Conservation (phyloP, 2,113 vertebrate species). For the Leptodactylus fuscus region DNA sequence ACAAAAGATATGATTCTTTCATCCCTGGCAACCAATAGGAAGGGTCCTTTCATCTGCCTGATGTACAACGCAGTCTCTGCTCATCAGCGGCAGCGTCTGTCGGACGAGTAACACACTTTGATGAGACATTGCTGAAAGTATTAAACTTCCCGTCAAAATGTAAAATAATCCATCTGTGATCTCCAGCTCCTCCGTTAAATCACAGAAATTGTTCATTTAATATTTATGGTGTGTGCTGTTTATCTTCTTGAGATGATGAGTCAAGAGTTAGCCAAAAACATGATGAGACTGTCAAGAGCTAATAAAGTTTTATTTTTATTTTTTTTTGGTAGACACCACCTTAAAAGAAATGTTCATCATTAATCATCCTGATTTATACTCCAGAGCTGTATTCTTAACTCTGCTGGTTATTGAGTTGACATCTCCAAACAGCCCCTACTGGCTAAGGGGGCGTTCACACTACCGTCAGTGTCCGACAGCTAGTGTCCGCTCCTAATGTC, state of each 20-base stretch:
- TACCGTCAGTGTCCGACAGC: no score
- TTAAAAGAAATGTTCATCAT: not conserved
- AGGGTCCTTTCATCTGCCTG: not conserved
- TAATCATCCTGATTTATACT: no score
- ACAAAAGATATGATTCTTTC: not conserved
- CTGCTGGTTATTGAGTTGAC: no score
- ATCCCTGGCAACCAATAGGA: not conserved
- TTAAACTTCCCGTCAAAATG: constrained; percentile 8
- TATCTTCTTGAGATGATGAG: not conserved
- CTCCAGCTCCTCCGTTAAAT: not conserved
- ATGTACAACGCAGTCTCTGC: not conserved
- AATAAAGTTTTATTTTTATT: not conserved
- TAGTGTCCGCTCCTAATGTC: no score
- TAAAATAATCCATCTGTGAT: constrained; percentile 24
- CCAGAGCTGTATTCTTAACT: no score
- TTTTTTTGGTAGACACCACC: not conserved
- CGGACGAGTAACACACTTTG: not conserved
- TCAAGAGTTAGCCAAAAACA: not conserved
- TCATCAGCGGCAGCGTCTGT: not conserved
- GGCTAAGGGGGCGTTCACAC: no score
- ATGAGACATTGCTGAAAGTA: not conserved
- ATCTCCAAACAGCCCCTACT: no score
- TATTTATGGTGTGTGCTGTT: not conserved
- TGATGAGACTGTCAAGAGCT: not conserved
- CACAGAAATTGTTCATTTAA: not conserved